Evolutionary conservation across 1,140 invertebrate genomes (phyloP), one percentile per base, ranked within the genome.

Genomic region (Araneus ventricosus): DNA sequence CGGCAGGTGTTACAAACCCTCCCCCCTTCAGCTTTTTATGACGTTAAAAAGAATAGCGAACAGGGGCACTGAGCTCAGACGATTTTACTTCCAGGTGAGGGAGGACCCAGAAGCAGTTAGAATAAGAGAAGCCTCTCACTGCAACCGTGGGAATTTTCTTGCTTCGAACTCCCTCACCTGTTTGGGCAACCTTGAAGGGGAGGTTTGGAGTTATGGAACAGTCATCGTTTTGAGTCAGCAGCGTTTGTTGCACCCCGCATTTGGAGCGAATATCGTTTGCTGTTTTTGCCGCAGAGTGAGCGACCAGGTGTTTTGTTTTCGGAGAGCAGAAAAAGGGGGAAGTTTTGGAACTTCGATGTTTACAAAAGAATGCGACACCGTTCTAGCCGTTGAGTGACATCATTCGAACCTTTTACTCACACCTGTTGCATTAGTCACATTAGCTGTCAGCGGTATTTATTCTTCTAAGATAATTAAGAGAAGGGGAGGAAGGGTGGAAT

Each of bases 221-320:
- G 10, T 75, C 70, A 75, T 75, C 34, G 70, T 30, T 75, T 75
- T 75, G 70, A 75, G 70, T 75, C 70, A 75, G 82, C 39, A 52
- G 45, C 39, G 30, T 57, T 45, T 34, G 84, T 59, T 75, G 70
- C 70, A 34, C 70, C 30, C 70, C 30, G 27, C 84, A 59, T 57
- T 57, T 24, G 52, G 24, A 45, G 22, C 34, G 63, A 27, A 6
- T 8, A 63, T 88, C 59, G 39, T 70, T 70, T 41, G 37, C 27
- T 75, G 22, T 41, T 52, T 88, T 88, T 27, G 39, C 37, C 8
- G 30, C 63, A 10, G 24, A 41, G 4, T 20, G 57, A 41, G 6
- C 4, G 41, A 41, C 79, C 89, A 91, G 89, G 89, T 91, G 89
- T 91, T 91, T 91, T 61, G 30, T 82, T 91, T 84, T 91, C 70